Evolutionary conservation across 1,140 invertebrate genomes (phyloP), one percentile per base, ranked within the genome.

Genomic region (Papilio polytes): DNA sequence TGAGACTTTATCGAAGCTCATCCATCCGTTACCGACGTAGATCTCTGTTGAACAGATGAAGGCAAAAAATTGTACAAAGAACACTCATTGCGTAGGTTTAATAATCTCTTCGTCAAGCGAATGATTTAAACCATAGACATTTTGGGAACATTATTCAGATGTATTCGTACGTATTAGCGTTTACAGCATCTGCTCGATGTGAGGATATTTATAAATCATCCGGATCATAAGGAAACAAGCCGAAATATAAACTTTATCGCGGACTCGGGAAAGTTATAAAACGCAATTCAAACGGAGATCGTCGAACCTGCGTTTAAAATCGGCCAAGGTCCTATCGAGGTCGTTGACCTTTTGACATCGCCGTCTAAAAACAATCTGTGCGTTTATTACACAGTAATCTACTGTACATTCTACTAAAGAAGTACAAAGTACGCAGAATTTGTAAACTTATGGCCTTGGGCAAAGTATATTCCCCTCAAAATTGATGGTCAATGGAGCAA

Each of bases 301-400:
- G 76, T 59, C 76, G 76, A 78, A 78, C 76, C 51, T 89, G 86
- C 81, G 87, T 91, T 90, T 89, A 88, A 94, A 94, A 89, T 93
- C 92, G 93, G 93, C 93, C 93, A 94, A 94, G 93, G 93, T 94
- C 90, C 83, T 86, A 31, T 59, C 79, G 85, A 81, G 92, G 88
- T 89, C 85, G 83, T 70, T 86, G 88, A 92, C 89, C 90, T 59
- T 59, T 18, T 76, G 74, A 76, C 74, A 48, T 76, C 44, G 74
- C 41, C 20, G 20, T 22, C 46, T n/a, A 20, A 81, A 85, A 83
- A 78, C 76, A 48, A 78, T 79, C 79, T 36, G 73, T 80, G 80
- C n/a, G 20, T 20, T 31, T 31, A 70, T 56, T 56, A 36, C 22
- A 15, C 26, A 36, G 1, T 15, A 4, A 31, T 22, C 13, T 31